Percentiles rank a stretch among this genome's conserved stretches.
Conservation (phyloP, 2,888 invertebrate species). For the Yponomeuta plumbellus region DNA sequence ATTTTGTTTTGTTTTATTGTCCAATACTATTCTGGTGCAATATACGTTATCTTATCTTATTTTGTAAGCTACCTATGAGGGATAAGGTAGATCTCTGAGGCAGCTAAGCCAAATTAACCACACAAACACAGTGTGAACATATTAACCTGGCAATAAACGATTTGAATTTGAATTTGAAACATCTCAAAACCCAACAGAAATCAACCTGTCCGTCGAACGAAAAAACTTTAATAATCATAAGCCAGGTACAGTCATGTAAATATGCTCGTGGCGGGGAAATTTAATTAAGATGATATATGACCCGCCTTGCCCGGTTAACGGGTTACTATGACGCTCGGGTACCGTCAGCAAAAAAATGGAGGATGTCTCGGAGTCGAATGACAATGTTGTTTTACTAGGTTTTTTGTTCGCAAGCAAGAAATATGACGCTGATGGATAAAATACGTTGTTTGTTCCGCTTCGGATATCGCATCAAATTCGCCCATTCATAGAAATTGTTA, state of each 20-base stretch:
- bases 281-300: conserved; percentile 77
- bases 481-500: too few species aligned
- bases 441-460: too few species aligned
- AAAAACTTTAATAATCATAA: conserved; percentile 28
- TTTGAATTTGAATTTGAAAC: too few species aligned
- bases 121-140: neutral
- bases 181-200: conserved; percentile 1
- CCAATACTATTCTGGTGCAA: too few species aligned
- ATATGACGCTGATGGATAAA: too few species aligned
- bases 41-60: too few species aligned
- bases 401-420: too few species aligned
- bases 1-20: too few species aligned
- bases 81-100: neutral
- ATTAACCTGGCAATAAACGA: too few species aligned
- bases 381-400: too few species aligned
- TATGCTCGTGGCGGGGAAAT: conserved; percentile 65
- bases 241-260: conserved; percentile 64
- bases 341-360: conserved; percentile 38
- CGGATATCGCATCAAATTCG: too few species aligned
- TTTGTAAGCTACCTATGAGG: too few species aligned
- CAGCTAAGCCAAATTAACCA: neutral
- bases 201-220: neutral
- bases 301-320: conserved; percentile 53
- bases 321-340: conserved; percentile 42
- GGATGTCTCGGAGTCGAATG: neutral